Evolutionary conservation across 2,797 vertebrate species (phyloP), one percentile per base, ranked within the genome.

Genomic region (Phrynocephalus vlangalii): DNA sequence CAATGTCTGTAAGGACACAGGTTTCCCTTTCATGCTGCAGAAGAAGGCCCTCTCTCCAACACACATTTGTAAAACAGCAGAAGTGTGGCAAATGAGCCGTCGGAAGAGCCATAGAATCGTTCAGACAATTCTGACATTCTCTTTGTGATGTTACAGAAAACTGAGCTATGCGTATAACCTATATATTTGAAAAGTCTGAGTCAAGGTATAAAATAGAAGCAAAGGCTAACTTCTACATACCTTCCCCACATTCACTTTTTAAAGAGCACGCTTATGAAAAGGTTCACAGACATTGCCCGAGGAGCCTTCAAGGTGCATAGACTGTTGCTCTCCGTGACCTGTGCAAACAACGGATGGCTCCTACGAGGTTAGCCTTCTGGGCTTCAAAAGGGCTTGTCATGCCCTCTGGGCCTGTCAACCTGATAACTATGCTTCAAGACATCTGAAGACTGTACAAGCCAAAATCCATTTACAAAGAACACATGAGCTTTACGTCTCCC

Each of bases 351-450:
- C n/a, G 15, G 33, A 63, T 84, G 82, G 63, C 67, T 88, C 82
- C 56, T 84, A 71, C 50, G 48, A 79, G 71, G 33, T 75, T 72
- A 78, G 50, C 60, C 82, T 33, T 88, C 52, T 72, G 82, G 87
- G 87, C 67, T 84, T 87, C 81, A 84, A 71, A 79, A 63, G 30
- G 52, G 26, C 87, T 79, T 84, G 50, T 84, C 76, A 88, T 83
- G 33, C 66, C 30, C 26, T 48, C 75, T 72, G 76, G 87, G 67
- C 52, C 80, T 79, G 76, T 84, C 87, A 88, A 84, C 63, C 75
- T 75, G 78, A 83, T 87, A 87, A 78, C 73, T 38, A 77, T 78
- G 86, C 86, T 87, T 87, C 81, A 83, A 83, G 48, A 78, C 72
- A 78, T 84, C 44, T 88, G 66, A 79, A 88, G 66, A 88, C n/a